Percentiles rank a stretch among this genome's conserved stretches.
These are phyloP conservation scores for Cyprinodon tularosa DNA, from an alignment of 2,113 vertebrate genomes.

Conservation along the genomic window DNA sequence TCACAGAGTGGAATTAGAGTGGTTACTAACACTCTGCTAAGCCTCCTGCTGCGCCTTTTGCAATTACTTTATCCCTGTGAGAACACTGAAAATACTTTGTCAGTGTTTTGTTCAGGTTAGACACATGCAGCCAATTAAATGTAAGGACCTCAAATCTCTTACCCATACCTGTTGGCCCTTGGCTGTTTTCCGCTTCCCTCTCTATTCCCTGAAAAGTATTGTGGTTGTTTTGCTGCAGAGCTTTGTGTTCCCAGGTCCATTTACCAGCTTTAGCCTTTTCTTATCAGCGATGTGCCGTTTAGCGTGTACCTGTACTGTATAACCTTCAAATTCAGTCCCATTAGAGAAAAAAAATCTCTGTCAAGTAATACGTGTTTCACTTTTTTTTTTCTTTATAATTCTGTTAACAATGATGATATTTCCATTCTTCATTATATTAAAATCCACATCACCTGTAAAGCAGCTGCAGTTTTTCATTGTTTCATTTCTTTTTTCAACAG, in stretches of 20 bases:
- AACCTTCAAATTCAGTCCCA: constrained; percentile 37
- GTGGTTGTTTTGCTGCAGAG: constrained; percentile 38
- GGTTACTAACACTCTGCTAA: constrained; percentile 37
- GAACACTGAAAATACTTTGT: constrained; percentile 44
- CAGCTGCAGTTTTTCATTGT: constrained; percentile 14
- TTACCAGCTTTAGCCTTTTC: constrained; percentile 21
- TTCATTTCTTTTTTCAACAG: constrained; percentile 68
- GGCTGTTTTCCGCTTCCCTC: constrained; percentile 17
- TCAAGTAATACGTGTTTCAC: constrained; percentile 25
- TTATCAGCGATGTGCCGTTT: constrained; percentile 41
- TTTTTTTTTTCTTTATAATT: constrained; percentile 1
- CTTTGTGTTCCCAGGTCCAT: constrained; percentile 53
- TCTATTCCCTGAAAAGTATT: constrained; percentile 25
- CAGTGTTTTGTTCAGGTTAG: constrained; percentile 29
- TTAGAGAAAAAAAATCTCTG: constrained; percentile 36
- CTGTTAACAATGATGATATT: constrained; percentile 7
- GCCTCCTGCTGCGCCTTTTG: constrained; percentile 31
- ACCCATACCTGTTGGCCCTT: constrained; percentile 14
- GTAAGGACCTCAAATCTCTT: constrained; percentile 29
- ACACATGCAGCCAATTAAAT: constrained; percentile 51
- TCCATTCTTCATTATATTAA: not conserved
- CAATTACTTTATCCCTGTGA: constrained; percentile 55
- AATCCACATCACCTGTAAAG: not conserved
- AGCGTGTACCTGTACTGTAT: constrained; percentile 27
- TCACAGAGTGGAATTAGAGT: constrained; percentile 41